Base-by-base conservation (phyloP, 2,113 vertebrate genomes). In the Daphoenositta chrysoptera region DNA sequence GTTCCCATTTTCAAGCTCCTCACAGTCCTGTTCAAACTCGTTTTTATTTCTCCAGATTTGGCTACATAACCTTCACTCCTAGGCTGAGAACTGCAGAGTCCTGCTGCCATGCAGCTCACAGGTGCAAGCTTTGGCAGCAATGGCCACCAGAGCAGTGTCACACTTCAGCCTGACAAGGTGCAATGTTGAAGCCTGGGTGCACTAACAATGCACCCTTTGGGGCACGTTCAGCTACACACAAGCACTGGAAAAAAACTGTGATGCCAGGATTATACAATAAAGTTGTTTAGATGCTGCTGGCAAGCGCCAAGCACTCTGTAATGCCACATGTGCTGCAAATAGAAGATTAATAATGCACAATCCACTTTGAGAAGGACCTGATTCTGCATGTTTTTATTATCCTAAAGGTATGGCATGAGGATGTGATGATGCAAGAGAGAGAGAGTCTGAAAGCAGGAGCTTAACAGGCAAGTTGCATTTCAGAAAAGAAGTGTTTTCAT, bases 31-130 rank as follows among this genome's bases (percentile, higher is more conserved):
- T 76, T 96, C 78, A 93, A 89, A 86, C 27, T 61, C 15, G 65
- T 88, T 93, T 95, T 93, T 72, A 94, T 96, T 97, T 94, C 39
- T 96, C 82, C 11, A 28, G 63, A 66, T 96, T 89, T 94, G 68
- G 79, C 91, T 89, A 82, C 8, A 2, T 72, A 91, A 71, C 37
- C 60, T 90, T 94, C 71, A 83, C 54, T 79, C 72, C 57, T 86
- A 89, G 97, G 89, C 89, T 91, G 53, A 96, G 82, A 51, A 0
- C 72, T 47, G 75, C 19, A 71, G 82, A 78, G 73, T 69, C 88
- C 56, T 88, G 82, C 44, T 94, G 83, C 84, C 37, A 50, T 8
- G 30, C 53, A 94, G 81, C 77, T 94, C 60, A 56, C 64, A 66
- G 71, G 45, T 35, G 44, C 18, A 30, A 90, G 40, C 54, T 96